phyloP scores from a whole-genome alignment of 1,140 invertebrate species.

The Conopomorpha cramerella region DNA sequence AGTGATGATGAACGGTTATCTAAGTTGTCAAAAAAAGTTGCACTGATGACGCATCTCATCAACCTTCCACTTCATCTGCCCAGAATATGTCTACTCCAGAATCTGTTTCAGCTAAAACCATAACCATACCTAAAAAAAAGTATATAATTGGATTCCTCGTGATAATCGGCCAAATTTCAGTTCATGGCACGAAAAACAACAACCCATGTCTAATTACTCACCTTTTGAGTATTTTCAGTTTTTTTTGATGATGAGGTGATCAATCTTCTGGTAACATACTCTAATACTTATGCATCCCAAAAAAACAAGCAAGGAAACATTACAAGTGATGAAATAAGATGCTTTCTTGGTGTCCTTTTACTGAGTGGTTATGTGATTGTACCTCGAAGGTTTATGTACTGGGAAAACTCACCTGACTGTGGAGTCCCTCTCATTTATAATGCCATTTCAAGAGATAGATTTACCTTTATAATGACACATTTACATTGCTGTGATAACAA shows the following conservation, averaged over 20 bases:
- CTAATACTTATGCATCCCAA: constrained; percentile 24
- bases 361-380: constrained; percentile 11
- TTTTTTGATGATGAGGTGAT: constrained; percentile 27
- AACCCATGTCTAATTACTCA: neutral
- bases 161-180: neutral
- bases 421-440: neutral
- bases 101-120: neutral
- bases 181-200: neutral
- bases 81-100: neutral
- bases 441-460: constrained; percentile 2
- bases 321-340: constrained; percentile 28
- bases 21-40: neutral
- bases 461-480: constrained; percentile 1
- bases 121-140: neutral
- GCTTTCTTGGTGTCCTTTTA: constrained; percentile 25
- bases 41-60: neutral
- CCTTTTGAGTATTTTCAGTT: constrained; percentile 26
- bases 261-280: constrained; percentile 22
- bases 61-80: neutral
- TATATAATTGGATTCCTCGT: neutral
- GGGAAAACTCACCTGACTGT: constrained; percentile 8
- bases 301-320: constrained; percentile 23
- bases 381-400: constrained; percentile 12
- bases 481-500: constrained; percentile 2
- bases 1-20: neutral